Base-by-base conservation (phyloP, 2,113 vertebrate genomes). In the Lepus europaeus region DNA sequence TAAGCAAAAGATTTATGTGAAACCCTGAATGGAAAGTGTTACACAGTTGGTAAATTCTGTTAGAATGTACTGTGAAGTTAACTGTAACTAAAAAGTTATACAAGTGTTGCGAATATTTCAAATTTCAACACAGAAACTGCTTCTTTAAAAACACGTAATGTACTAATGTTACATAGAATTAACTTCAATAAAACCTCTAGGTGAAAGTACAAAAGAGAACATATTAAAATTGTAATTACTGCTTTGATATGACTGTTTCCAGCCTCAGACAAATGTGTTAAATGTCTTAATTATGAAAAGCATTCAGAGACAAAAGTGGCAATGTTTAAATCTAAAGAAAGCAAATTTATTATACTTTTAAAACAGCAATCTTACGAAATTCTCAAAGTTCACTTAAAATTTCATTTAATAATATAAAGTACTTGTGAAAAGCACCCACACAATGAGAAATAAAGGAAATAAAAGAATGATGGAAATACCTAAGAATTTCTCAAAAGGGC, bases 391-490 rank as follows among this genome's bases (percentile, higher is more conserved):
- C 22, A 59, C 5, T 84, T 84, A 66, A 49, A 73, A 66, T 82
- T 89, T n/a, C n/a, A 88, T 63, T 93, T 87, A 72, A 36, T 79
- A 78, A 94, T 81, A 72, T 13, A 85, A 93, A 90, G 49, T 53
- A 83, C 5, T 56, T 14, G 16, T 89, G 39, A 89, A 95, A 95
- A 76, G 4, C 27, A 77, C 14, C 69, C 22, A 78, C 33, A 83
- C 87, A 51, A 16, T 74, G 66, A 61, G 29, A 93, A 96, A 84
- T 17, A 84, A 85, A 94, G 25, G 33, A 81, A 84, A 63, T 39
- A 64, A 78, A 97, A 89, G 3, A 7, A 45, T n/a, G 5, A 59
- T 5, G 19, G 8, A 93, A 86, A 23, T 9, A 19, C 19, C 1
- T 59, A 59, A 59, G 56, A 19, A 59, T 59, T 17, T 59, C 5